These are phyloP conservation scores for Pygoscelis adeliae DNA, from an alignment of 2,113 vertebrate genomes.

Conservation along the genomic window DNA sequence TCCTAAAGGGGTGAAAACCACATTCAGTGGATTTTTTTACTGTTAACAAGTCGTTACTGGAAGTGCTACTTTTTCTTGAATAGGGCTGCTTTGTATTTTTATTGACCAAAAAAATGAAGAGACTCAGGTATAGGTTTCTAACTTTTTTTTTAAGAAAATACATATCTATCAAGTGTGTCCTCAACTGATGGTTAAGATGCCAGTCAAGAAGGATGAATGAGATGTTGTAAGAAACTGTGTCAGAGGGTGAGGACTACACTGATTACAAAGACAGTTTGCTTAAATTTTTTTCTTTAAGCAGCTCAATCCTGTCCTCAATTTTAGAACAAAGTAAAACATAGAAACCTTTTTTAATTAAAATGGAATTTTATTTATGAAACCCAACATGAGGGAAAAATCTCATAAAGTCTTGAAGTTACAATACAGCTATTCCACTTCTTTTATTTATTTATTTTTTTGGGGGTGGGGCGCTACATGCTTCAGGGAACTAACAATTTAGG, in stretches of 20 bases:
- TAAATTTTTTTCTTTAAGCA: not conserved
- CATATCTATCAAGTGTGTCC: not conserved
- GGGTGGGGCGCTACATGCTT: rapidly evolving
- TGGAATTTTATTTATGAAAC: not conserved
- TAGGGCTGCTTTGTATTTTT: not conserved
- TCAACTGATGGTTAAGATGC: not conserved
- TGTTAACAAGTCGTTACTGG: not conserved
- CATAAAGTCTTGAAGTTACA: not conserved
- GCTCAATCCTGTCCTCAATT: not conserved
- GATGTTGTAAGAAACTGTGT: not conserved
- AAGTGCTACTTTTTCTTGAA: not conserved
- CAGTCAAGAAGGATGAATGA: not conserved
- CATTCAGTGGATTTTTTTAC: not conserved
- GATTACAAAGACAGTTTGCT: not conserved
- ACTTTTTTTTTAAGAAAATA: not conserved
- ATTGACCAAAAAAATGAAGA: not conserved
- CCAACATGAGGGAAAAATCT: not conserved
- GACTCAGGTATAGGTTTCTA: not conserved
- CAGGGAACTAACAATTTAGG: not conserved
- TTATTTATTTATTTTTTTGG: not conserved
- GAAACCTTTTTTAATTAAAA: not conserved
- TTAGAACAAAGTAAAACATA: not conserved
- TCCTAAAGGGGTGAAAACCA: not conserved
- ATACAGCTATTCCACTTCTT: not conserved
- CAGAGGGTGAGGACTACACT: not conserved